phyloP scores from a whole-genome alignment of 1,140 invertebrate species.

The Trachymyrmex cornetzi region DNA sequence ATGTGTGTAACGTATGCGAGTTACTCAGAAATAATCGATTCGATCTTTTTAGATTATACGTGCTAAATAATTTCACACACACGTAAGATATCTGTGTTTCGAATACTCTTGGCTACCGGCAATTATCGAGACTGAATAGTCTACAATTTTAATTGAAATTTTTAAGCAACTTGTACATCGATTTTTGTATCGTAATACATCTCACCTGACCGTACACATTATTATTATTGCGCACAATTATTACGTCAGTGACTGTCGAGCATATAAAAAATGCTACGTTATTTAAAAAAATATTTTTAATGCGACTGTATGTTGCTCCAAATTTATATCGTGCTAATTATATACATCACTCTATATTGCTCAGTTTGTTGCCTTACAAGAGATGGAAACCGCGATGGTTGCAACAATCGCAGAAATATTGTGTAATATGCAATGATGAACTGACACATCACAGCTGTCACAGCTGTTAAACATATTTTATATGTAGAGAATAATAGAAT shows the following conservation, averaged over 20 bases:
- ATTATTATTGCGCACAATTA: slow-evolving; percentile 11
- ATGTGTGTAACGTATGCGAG: background rate
- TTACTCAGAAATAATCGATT: slow-evolving; percentile 5
- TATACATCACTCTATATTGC: slow-evolving; percentile 65
- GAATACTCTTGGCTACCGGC: background rate
- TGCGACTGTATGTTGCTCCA: slow-evolving; percentile 72
- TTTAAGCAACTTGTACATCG: background rate
- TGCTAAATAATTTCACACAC: slow-evolving; percentile 20
- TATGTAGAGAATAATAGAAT: background rate
- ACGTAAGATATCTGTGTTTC: background rate
- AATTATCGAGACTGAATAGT: slow-evolving; percentile 14
- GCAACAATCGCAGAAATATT: slow-evolving; percentile 19
- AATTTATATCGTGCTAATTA: slow-evolving; percentile 82
- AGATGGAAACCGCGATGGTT: slow-evolving; percentile 1
- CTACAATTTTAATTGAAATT: background rate
- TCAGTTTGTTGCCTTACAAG: slow-evolving; percentile 61
- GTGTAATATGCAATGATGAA: background rate
- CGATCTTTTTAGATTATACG: background rate
- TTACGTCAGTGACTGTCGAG: slow-evolving; percentile 26
- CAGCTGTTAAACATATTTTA: background rate
- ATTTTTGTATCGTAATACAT: background rate
- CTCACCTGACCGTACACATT: too few species aligned
- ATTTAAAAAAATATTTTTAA: slow-evolving; percentile 77
- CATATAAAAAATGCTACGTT: slow-evolving; percentile 23
- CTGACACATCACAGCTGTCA: background rate